Percentiles rank a stretch among this genome's conserved stretches.
phyloP scores from a whole-genome alignment of 2,113 vertebrate genomes.

The Archilochus colubris region DNA sequence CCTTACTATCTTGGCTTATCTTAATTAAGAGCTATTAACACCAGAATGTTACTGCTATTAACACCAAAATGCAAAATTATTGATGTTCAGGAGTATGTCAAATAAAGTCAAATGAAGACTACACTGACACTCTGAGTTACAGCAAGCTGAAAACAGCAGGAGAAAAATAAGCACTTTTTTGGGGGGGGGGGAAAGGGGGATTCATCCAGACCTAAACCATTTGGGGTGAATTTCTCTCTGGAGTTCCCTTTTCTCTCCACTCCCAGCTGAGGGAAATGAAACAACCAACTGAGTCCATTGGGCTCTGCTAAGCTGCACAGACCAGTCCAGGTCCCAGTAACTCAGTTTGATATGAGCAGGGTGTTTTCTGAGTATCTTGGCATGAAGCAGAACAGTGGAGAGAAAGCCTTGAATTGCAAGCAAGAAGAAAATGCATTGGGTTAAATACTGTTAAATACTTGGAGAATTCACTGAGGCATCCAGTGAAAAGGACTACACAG shows the following conservation, averaged over 20 bases:
- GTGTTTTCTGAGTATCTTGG: not conserved
- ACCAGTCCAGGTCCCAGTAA: not conserved
- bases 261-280: not conserved
- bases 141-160: not conserved
- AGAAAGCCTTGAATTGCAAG: not conserved
- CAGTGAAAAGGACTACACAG: not conserved
- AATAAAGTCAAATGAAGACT: not conserved
- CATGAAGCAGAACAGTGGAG: not conserved
- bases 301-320: not conserved
- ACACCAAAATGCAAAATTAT: not conserved
- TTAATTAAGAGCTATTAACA: not conserved
- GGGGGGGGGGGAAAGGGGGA: not conserved
- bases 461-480: not conserved
- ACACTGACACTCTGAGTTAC: not conserved
- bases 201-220: not conserved
- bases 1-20: not conserved
- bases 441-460: not conserved
- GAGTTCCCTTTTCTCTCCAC: not conserved
- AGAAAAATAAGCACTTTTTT: not conserved
- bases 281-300: not conserved
- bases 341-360: not conserved
- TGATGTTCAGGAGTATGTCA: not conserved
- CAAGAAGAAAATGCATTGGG: not conserved
- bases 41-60: not conserved
- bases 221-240: not conserved